Base-by-base conservation (phyloP, 1,140 invertebrate genomes). In the Lanistes nyassanus region DNA sequence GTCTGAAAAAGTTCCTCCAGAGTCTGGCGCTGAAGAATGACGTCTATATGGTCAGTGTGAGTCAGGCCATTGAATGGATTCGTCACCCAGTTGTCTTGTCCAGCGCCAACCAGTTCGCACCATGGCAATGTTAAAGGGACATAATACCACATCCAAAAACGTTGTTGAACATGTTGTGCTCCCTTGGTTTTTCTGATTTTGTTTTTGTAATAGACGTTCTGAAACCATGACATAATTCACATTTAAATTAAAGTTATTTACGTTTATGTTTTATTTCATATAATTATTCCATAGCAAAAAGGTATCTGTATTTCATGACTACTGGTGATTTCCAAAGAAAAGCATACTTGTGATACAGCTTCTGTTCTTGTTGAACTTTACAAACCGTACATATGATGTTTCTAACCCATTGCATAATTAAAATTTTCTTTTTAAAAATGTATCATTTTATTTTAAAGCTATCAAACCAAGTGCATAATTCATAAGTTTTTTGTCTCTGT, bases 41-140 rank as follows among this genome's bases (percentile, higher is more conserved):
- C 64, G 75, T 76, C 9, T 76, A 69, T 55, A 58, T 71, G n/a
- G 69, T 76, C 11, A 76, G 55, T 55, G 13, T 76, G 21, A 66
- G 19, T 26, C 67, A 72, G 34, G 56, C 66, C 36, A 19, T 76
- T 26, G 68, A 76, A 21, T 76, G 75, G 75, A 69, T 76, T n/a
- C 58, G 69, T 16, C 23, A 76, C 42, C 75, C 75, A 3, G 26
- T 64, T 11, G 56, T 42, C 1, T 29, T 66, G 19, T 13, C 23
- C 31, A 51, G 68, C 36, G 16, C 37, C 0, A 16, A 37, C 0
- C 51, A 71, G 68, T 31, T 71, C 29, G 7, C 53, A 19, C 56
- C 68, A 19, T 71, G 68, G 68, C 5, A 36, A 31, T 66, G 29
- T 36, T 66, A 36, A 60, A 34, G 31, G 31, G 31, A 60, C n/a